These are phyloP conservation scores for Spisula subtruncata DNA, from an alignment of 2,888 invertebrate species.

Conservation along the genomic window DNA sequence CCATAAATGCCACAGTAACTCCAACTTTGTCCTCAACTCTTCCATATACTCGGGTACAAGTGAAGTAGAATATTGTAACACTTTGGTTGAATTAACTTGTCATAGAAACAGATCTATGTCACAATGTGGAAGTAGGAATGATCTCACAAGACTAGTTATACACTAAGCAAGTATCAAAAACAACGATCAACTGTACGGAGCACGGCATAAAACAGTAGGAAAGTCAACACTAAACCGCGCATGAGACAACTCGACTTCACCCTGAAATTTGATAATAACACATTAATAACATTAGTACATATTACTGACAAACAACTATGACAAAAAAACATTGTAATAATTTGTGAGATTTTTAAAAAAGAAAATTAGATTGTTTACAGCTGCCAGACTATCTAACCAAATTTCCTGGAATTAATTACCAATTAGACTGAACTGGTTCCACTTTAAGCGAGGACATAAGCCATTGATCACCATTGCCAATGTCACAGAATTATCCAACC, in stretches of 20 bases:
- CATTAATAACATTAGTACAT: neutral
- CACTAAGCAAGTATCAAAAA: neutral
- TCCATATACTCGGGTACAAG: neutral
- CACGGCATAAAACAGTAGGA: slow-evolving; percentile 88
- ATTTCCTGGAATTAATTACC: too few species aligned
- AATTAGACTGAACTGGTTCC: too few species aligned
- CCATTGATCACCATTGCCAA: too few species aligned
- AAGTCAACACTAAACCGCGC: slow-evolving; percentile 88
- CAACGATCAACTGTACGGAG: slow-evolving; percentile 68
- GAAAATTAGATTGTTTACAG: too few species aligned
- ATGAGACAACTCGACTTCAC: slow-evolving; percentile 87
- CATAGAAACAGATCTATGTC: slow-evolving; percentile 11
- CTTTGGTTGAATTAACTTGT: neutral
- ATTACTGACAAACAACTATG: too few species aligned
- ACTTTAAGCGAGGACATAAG: too few species aligned
- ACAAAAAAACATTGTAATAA: too few species aligned
- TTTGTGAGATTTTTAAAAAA: too few species aligned
- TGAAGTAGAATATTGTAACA: neutral
- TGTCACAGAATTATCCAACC: too few species aligned
- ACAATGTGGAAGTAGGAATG: slow-evolving; percentile 7
- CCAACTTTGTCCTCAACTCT: neutral
- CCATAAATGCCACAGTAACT: neutral
- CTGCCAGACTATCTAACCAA: too few species aligned
- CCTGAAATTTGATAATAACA: slow-evolving; percentile 79
- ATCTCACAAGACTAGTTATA: slow-evolving; percentile 9